Evolutionary conservation across 2,797 vertebrate species (phyloP).

Genomic region (Typhlichthys subterraneus): DNA sequence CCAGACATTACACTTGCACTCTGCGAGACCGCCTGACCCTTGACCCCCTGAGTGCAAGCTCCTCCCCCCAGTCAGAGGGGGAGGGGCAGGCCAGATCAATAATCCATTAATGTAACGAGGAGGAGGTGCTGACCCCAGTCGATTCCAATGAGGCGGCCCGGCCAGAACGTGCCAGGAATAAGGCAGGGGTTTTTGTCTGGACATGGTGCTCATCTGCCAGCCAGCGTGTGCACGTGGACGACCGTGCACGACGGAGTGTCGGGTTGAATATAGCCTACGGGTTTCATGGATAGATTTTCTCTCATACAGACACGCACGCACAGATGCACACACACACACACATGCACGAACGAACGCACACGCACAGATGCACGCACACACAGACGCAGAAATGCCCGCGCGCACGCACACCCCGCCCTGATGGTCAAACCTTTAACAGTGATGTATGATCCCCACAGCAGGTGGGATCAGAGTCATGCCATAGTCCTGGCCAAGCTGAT

Average conservation of each 20-base stretch:
- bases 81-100: conserved; percentile 51
- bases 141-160: conserved; percentile 46
- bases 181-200: conserved; percentile 13
- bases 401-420: too few species aligned
- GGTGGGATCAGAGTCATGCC: too few species aligned
- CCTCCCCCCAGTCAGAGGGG: conserved; percentile 38
- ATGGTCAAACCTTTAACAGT: too few species aligned
- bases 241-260: not conserved
- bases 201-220: not conserved
- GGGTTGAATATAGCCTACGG: not conserved
- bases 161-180: conserved; percentile 16
- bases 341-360: too few species aligned
- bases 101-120: conserved; percentile 66
- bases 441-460: too few species aligned
- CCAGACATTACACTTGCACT: too few species aligned
- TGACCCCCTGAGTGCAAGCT: conserved; percentile 22
- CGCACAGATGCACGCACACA: too few species aligned
- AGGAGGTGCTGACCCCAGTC: conserved; percentile 42
- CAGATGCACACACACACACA: too few species aligned
- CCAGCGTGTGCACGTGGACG: not conserved
- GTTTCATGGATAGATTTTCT: too few species aligned
- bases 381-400: too few species aligned
- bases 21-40: conserved; percentile 15
- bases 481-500: too few species aligned
- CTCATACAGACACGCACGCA: too few species aligned